phyloP scores from a whole-genome alignment of 2,888 invertebrate species.

The Amiota communis region DNA sequence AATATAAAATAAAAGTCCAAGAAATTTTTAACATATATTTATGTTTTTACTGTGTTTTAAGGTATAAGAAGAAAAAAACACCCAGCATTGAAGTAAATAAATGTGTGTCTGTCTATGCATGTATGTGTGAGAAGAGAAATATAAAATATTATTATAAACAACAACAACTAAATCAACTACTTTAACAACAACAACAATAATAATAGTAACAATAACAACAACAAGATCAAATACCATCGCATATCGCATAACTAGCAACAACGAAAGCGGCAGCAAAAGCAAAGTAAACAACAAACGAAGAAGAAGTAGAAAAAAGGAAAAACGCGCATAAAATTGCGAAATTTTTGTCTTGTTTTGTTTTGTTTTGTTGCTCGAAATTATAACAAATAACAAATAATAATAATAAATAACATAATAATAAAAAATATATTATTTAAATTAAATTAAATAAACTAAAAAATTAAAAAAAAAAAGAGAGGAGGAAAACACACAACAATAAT shows the following conservation, averaged over 20 bases:
- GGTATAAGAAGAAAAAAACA: neutral
- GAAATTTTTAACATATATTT: neutral
- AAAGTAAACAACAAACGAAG: conserved; percentile 20
- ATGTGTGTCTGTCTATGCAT: neutral
- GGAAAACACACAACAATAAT: neutral
- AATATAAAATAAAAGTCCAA: conserved; percentile 1
- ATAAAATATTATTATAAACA: neutral
- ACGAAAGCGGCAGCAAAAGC: neutral
- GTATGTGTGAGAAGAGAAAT: conserved; percentile 4
- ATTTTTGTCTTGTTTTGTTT: neutral
- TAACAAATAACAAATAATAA: neutral
- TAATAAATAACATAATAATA: neutral
- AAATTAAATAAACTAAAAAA: too few relatives aligned
- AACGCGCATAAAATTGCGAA: conserved; percentile 6
- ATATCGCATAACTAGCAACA: neutral
- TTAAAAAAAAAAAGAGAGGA: too few relatives aligned
- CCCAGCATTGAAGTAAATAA: conserved; percentile 1
- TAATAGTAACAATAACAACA: too few relatives aligned
- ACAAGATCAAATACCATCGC: too few relatives aligned
- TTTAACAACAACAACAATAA: neutral
- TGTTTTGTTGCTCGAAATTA: neutral
- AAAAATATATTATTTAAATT: neutral
- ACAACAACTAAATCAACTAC: conserved; percentile 4
- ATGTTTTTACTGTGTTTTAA: neutral
- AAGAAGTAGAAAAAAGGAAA: neutral